Evolutionary conservation across 2,888 invertebrate genomes (phyloP), one percentile per base, ranked within the genome.

Genomic region (Drosophila bunnanda): DNA sequence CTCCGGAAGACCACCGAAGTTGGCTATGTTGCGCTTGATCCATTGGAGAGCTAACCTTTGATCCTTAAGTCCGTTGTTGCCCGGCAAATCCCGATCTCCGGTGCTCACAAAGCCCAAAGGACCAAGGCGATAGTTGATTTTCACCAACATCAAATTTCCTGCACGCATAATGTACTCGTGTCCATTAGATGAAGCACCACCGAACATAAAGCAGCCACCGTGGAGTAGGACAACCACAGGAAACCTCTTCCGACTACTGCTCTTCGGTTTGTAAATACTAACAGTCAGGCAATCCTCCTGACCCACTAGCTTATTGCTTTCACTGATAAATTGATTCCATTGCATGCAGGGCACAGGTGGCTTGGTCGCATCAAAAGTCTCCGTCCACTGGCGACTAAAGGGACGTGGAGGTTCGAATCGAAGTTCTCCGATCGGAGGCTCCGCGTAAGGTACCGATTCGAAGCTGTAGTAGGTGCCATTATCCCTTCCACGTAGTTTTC

Each of bases 61-160:
- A 68, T 82, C 82, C 10, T 82, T 82, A 0, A 82, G 28, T 1
- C 75, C 82, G 25, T 56, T 76, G 52, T 82, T 82, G 0, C 82
- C 82, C 0, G 96, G 95, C 1, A 95, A 93, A 0, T 93, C 88
- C 0, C 94, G 93, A 77, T 96, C 96, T 38, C 95, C 96, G 0
- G 96, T 96, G 87, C 95, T 96, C 0, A 96, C 92, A 90, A 97
- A 96, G 52, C 96, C 96, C 64, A 96, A 87, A 0, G 95, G 94
- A 46, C 96, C 96, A n/a, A 96, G 82, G 50, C 96, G 93, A 83
- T 96, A 96, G 90, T 95, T 96, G 0, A 96, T 82, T 13, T 95
- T 95, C 0, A 96, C 95, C 0, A 95, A 93, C 1, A 96, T 94
- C 7, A 95, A 92, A 75, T 95, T 94, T 52, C 93, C 91, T 4